phyloP scores from a whole-genome alignment of 1,140 invertebrate species.

The Eueides isabella region DNA sequence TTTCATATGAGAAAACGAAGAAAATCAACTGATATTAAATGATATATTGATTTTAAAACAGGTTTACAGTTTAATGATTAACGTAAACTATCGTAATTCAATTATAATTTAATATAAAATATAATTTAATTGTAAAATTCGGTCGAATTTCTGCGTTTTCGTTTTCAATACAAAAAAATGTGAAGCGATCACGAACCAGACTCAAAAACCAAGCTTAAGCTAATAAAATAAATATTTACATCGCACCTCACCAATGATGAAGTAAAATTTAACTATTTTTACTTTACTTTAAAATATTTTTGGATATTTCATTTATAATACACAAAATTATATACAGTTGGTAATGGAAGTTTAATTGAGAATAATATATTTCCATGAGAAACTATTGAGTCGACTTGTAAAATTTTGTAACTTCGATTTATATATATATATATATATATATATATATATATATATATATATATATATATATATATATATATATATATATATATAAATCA shows the following conservation, averaged over 20 bases:
- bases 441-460: no score
- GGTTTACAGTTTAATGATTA: neutral
- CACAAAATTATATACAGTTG: conserved; percentile 60
- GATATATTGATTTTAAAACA: neutral
- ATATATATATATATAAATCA: no score
- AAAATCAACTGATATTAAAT: neutral
- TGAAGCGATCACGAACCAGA: conserved; percentile 32
- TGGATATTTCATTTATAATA: conserved; percentile 62
- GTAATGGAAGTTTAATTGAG: conserved; percentile 31
- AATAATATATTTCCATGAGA: conserved; percentile 17
- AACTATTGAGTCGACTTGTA: neutral
- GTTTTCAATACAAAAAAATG: conserved; percentile 26
- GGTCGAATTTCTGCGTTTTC: conserved; percentile 24
- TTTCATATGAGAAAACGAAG: conserved; percentile 30
- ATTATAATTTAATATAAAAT: neutral
- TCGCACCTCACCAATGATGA: conserved; percentile 38
- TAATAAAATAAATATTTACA: conserved; percentile 64
- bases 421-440: no score
- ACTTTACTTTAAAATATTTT: conserved; percentile 60
- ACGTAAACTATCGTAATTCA: neutral
- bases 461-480: no score
- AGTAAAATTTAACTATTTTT: conserved; percentile 46
- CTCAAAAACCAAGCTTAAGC: conserved; percentile 56
- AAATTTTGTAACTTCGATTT: no score
- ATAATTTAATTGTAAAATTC: conserved; percentile 2